Base-by-base conservation (phyloP, 2,797 vertebrate genomes). In the Chelonia mydas region DNA sequence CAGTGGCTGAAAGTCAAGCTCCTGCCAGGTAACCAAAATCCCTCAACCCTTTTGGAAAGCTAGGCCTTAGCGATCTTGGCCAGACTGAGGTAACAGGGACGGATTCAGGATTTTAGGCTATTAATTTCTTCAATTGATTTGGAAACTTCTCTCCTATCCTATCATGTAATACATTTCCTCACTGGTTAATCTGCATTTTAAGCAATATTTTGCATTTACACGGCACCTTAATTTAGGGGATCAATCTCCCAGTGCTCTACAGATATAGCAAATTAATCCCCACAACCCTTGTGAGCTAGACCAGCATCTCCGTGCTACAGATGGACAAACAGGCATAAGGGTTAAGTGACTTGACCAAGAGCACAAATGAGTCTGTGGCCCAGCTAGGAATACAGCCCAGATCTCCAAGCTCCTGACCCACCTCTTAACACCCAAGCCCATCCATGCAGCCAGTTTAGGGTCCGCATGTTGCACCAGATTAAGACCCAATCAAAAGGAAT, bases 61-160 rank as follows among this genome's bases (percentile, higher is more conserved):
- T 4, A 21, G 81, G 74, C 87, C 21, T 57, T 84, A 65, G 28
- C 2, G 31, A 17, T 27, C 65, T 27, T 47, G 19, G 49, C 7
- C 45, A 5, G 33, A 41, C 57, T 19, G 33, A 7, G 77, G 49
- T 31, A 28, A 1, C 47, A 65, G 82, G 0, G 1, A 3, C 1
- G 0, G 0, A 59, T 59, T 59, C 28, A 59, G 51, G 47, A 7
- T 23, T 33, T 6, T 2, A 33, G 33, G 83, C 3, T 59, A 59
- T 28, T 59, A 15, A 59, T n/a, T 65, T 65, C 31, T 65, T 61
- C 31, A 31, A 8, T 2, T 16, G 15, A 16, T 33, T 33, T 65
- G 33, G 31, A 31, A 59, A 59, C 28, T 13, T 57, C 55, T 57
- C 10, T 31, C 28, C 57, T 59, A 31, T 59, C 57, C 57, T 31